A percentile compares a stretch with the other conserved stretches of the same genome.
These are phyloP conservation scores for Apeltes quadracus DNA, from an alignment of 2,113 vertebrate genomes.

Conservation along the genomic window DNA sequence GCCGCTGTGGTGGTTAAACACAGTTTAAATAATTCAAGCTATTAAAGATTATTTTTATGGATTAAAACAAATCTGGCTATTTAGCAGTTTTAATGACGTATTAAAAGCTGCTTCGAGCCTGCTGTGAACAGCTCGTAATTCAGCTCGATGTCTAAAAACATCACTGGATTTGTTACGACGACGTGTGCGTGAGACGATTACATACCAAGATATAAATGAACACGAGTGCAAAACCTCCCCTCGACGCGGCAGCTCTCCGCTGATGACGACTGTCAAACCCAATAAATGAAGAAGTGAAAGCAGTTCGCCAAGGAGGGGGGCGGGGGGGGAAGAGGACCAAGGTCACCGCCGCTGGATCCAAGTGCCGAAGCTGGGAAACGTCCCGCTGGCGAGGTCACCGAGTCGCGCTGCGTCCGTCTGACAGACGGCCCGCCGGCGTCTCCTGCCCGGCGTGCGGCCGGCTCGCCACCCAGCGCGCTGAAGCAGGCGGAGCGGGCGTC, in stretches of 20 bases:
- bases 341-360: constrained; percentile 63
- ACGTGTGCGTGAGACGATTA: too few relatives aligned
- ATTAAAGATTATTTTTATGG: too few relatives aligned
- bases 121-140: too few relatives aligned
- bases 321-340: constrained; percentile 53
- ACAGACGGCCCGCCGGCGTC: constrained; percentile 43
- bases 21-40: too few relatives aligned
- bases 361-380: constrained; percentile 66
- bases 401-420: constrained; percentile 56
- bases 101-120: too few relatives aligned
- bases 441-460: constrained; percentile 38
- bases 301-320: constrained; percentile 46
- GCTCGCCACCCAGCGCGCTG: too few relatives aligned
- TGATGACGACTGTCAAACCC: constrained; percentile 56
- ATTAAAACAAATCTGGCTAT: too few relatives aligned
- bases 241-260: constrained; percentile 39
- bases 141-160: too few relatives aligned
- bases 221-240: constrained; percentile 21
- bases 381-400: constrained; percentile 58
- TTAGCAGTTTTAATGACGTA: too few relatives aligned
- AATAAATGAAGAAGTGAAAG: constrained; percentile 61
- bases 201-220: too few relatives aligned
- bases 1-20: too few relatives aligned
- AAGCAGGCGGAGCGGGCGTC: constrained; percentile 38
- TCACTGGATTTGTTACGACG: too few relatives aligned